Conservation (phyloP, 2,888 invertebrate genomes). For the Phania funesta region DNA sequence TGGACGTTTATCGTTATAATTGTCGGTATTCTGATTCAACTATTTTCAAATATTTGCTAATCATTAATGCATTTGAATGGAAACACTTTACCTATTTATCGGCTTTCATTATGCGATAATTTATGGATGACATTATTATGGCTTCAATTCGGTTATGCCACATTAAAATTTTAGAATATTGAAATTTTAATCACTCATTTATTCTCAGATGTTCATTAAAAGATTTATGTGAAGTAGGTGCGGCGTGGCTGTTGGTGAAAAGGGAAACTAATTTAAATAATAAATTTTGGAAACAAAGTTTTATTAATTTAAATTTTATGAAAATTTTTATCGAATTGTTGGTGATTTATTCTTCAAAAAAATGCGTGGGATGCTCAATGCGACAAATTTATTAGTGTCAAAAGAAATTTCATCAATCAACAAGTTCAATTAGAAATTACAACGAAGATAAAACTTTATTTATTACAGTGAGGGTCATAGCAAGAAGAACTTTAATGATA, state of each 20-base stretch:
- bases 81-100: conserved; percentile 35
- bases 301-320: neutral
- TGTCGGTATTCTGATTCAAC: conserved; percentile 53
- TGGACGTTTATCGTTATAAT: conserved; percentile 61
- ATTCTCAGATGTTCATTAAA: conserved; percentile 12
- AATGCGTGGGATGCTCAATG: neutral
- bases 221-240: conserved; percentile 55
- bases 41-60: conserved; percentile 64
- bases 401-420: neutral
- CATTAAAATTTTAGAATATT: conserved; percentile 65
- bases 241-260: conserved; percentile 20
- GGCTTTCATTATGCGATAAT: conserved; percentile 59
- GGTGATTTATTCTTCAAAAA: neutral
- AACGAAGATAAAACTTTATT: neutral
- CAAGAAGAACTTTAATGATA: too few relatives aligned
- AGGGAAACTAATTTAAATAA: conserved; percentile 16
- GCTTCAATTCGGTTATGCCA: conserved; percentile 62
- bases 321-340: neutral
- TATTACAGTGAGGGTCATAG: too few relatives aligned
- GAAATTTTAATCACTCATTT: conserved; percentile 55
- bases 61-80: conserved; percentile 44
- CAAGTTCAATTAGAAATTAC: neutral
- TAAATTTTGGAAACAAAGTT: neutral
- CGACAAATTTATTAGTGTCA: neutral
- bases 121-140: conserved; percentile 64